These are phyloP conservation scores for Falco naumanni DNA, from an alignment of 2,797 vertebrate species.

Conservation along the genomic window DNA sequence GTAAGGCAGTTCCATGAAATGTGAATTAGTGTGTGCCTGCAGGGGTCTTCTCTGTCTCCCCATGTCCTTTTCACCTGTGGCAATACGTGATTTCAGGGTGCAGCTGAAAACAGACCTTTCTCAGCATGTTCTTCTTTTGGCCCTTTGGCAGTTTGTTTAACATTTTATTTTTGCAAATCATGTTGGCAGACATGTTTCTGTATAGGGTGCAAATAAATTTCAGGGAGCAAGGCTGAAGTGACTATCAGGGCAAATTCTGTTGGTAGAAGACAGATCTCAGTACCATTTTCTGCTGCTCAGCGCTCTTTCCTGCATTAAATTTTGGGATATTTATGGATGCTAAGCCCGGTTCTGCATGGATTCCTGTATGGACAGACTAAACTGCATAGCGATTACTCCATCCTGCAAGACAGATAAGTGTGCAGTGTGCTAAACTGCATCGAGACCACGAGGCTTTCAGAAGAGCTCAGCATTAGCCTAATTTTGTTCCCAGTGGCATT, in stretches of 20 bases:
- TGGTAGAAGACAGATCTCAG: not conserved
- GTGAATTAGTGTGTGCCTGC: not conserved
- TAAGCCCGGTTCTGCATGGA: not conserved
- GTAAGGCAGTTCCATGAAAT: not conserved
- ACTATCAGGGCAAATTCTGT: not conserved
- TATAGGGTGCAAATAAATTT: not conserved
- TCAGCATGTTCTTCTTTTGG: not conserved
- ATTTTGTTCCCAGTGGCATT: conserved; percentile 47
- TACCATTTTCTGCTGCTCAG: not conserved
- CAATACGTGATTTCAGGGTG: not conserved
- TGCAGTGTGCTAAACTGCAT: not conserved
- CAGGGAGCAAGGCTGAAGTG: not conserved
- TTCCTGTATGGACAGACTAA: not conserved
- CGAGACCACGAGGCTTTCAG: not conserved
- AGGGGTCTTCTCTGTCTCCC: not conserved
- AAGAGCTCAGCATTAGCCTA: conserved; percentile 44
- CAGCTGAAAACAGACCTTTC: not conserved
- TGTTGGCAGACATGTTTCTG: not conserved
- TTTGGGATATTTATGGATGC: not conserved
- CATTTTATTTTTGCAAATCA: not conserved
- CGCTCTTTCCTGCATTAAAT: not conserved
- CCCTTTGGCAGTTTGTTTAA: not conserved
- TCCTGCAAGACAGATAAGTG: not conserved
- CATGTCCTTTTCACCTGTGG: not conserved
- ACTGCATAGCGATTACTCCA: not conserved